These are phyloP conservation scores for Orussus abietinus DNA, from an alignment of 1,140 invertebrate species.

Conservation along the genomic window DNA sequence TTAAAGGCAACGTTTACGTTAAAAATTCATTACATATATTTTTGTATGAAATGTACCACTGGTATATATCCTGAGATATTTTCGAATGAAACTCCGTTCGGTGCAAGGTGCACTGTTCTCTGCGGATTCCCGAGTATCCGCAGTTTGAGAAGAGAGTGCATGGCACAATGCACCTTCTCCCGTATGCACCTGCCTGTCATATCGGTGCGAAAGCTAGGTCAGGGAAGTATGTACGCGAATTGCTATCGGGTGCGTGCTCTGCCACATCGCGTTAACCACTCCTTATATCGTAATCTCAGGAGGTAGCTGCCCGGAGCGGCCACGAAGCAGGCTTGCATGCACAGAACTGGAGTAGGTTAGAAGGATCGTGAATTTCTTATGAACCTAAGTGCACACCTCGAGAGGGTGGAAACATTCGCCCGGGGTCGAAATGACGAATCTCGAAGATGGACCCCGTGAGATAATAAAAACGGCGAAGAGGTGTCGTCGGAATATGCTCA, in stretches of 20 bases:
- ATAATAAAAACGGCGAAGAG: neutral
- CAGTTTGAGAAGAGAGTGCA: too few relatives aligned
- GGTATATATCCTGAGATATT: too few relatives aligned
- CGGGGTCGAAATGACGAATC: neutral
- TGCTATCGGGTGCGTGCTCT: constrained; percentile 35
- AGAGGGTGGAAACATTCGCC: neutral
- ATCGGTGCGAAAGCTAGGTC: constrained; percentile 23
- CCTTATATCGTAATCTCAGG: constrained; percentile 47
- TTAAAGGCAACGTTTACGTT: too few relatives aligned
- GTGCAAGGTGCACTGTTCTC: too few relatives aligned
- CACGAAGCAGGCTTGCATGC: constrained; percentile 31
- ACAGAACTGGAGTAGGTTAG: constrained; percentile 37
- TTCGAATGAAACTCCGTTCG: constrained; percentile 1
- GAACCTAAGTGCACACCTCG: constrained; percentile 30
- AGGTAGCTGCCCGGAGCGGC: constrained; percentile 39
- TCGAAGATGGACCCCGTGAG: neutral
- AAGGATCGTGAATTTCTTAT: constrained; percentile 42
- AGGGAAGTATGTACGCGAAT: constrained; percentile 13
- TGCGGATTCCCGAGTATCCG: too few relatives aligned
- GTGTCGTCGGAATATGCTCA: too few relatives aligned
- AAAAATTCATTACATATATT: too few relatives aligned
- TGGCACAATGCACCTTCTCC: too few relatives aligned
- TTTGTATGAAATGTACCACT: too few relatives aligned
- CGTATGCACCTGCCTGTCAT: too few relatives aligned
- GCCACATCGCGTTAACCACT: constrained; percentile 39